These are phyloP conservation scores for Lepus townsendii DNA, from an alignment of 2,797 vertebrate genomes.

Conservation along the genomic window DNA sequence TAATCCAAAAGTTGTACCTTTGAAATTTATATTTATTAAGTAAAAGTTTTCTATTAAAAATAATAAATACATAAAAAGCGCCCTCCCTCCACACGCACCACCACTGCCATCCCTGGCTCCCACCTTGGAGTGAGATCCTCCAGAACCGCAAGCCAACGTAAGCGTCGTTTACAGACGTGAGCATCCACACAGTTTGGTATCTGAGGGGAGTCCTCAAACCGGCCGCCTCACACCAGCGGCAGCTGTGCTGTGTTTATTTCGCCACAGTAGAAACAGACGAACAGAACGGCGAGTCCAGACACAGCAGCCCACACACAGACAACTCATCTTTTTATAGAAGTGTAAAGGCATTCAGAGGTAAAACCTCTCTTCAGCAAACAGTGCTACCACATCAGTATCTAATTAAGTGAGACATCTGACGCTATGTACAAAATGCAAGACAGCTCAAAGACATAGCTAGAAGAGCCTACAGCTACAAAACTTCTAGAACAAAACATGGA, in stretches of 20 bases:
- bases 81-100: too few relatives aligned
- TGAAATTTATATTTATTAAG: too few relatives aligned
- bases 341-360: background rate
- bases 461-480: background rate
- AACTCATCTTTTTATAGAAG: background rate
- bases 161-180: too few relatives aligned
- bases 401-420: background rate
- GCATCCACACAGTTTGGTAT: too few relatives aligned
- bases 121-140: too few relatives aligned
- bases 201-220: too few relatives aligned
- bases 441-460: background rate
- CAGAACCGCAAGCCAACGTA: too few relatives aligned
- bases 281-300: background rate
- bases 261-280: background rate
- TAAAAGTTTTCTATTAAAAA: too few relatives aligned
- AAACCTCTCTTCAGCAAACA: background rate
- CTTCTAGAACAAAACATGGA: background rate
- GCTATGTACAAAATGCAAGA: background rate
- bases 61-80: too few relatives aligned
- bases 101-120: too few relatives aligned
- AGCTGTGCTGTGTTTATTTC: background rate
- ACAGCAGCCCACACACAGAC: background rate
- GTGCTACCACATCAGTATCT: background rate
- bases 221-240: too few relatives aligned
- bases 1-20: too few relatives aligned